Conservation (phyloP, 2,888 invertebrate genomes). For the Tetragnatha montana region DNA sequence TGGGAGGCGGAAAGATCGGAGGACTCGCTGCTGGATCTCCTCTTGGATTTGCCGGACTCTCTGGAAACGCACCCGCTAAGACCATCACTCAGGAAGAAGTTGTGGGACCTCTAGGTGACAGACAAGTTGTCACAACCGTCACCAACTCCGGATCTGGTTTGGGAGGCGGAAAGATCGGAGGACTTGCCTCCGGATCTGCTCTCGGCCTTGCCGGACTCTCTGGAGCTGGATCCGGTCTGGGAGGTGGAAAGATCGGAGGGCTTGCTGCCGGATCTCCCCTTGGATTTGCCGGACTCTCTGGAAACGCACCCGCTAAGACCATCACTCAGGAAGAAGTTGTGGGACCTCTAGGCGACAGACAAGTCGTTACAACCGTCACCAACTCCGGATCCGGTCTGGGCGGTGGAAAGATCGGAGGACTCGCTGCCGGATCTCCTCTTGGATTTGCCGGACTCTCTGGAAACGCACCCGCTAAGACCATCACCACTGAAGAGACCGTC, state of each 20-base stretch:
- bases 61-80: constrained; percentile 18
- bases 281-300: constrained; percentile 15
- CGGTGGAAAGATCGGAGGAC: constrained; percentile 56
- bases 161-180: too few species aligned
- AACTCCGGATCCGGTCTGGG: constrained; percentile 25
- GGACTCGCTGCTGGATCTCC: constrained; percentile 29
- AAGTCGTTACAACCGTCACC: constrained; percentile 55
- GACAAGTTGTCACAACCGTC: constrained; percentile 44
- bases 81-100: constrained; percentile 50
- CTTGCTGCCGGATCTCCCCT: constrained; percentile 17
- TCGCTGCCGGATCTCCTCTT: constrained; percentile 11
- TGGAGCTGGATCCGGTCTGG: constrained; percentile 28
- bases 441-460: background rate
- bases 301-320: constrained; percentile 17
- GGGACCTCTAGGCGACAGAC: constrained; percentile 51
- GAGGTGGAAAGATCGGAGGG: constrained; percentile 57
- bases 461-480: background rate
- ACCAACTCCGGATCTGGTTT: constrained; percentile 48
- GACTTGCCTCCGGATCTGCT: too few species aligned
- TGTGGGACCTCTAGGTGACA: constrained; percentile 41
- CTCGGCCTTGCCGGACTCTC: too few species aligned
- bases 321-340: constrained; percentile 59
- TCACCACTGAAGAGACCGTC: background rate
- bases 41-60: constrained; percentile 15
- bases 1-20: constrained; percentile 52